Percentiles rank a stretch among this genome's conserved stretches.
phyloP scores from a whole-genome alignment of 2,797 vertebrate genomes.

The Hirundo rustica region DNA sequence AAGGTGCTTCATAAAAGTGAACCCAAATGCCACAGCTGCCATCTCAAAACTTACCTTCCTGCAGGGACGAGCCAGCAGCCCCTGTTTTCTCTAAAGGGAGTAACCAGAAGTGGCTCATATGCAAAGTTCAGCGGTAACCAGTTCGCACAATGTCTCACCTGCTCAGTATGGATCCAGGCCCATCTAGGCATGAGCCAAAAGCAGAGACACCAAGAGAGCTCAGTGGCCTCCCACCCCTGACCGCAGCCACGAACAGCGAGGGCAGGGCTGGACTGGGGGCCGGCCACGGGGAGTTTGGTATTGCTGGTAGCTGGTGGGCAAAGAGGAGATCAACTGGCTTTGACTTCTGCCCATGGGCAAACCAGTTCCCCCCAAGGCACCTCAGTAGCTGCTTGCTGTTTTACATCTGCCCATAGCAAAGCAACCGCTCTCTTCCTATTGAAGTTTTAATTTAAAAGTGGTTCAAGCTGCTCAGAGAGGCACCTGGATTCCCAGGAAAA shows the following conservation, averaged over 20 bases:
- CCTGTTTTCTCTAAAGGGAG: neutral
- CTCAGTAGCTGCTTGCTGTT: neutral
- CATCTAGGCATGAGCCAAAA: neutral
- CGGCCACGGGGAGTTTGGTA: neutral
- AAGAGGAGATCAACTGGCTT: neutral
- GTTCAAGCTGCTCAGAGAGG: neutral
- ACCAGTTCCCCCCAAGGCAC: neutral
- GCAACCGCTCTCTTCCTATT: neutral
- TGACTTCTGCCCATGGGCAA: neutral
- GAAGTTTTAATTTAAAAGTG: neutral
- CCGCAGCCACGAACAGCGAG: neutral
- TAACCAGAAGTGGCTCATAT: neutral
- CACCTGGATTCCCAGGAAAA: constrained; percentile 8
- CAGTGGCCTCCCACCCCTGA: neutral
- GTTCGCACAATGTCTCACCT: neutral
- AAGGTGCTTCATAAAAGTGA: neutral
- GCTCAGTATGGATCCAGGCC: fast-evolving
- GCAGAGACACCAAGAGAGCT: neutral
- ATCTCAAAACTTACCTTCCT: neutral
- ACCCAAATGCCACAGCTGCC: neutral
- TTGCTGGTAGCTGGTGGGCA: neutral
- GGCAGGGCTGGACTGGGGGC: neutral
- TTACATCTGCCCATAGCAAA: neutral
- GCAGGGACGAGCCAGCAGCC: neutral
- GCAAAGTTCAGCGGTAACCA: fast-evolving